Conservation (phyloP, 37 sponge, comb jelly and placozoan genomes). For the Halisarca cf. caerulea region DNA sequence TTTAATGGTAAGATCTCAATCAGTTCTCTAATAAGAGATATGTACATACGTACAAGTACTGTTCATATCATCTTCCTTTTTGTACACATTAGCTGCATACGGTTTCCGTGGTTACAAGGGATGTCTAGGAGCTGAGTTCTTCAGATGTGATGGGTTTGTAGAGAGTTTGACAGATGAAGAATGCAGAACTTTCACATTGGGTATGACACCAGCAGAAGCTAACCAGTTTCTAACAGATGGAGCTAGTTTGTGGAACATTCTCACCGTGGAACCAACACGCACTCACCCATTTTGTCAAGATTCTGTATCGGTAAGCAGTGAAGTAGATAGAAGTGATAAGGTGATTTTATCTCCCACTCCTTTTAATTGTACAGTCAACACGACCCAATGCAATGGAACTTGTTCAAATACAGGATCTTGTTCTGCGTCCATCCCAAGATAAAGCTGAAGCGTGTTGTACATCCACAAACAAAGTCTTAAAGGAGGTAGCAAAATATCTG, state of each 20-base stretch:
- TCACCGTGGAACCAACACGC: no score
- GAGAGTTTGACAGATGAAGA: background rate
- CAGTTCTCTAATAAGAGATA: background rate
- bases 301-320: background rate
- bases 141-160: background rate
- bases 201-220: background rate
- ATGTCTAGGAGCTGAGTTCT: conserved; percentile 14
- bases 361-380: background rate
- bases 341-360: no score
- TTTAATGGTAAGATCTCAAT: background rate
- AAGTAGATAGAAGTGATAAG: background rate
- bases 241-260: background rate
- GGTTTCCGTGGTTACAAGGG: conserved; percentile 13
- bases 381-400: background rate
- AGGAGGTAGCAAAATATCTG: no score
- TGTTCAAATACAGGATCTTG: background rate
- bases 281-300: background rate
- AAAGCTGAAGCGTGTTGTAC: background rate
- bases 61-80: no score
- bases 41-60: no score
- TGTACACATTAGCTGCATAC: background rate
- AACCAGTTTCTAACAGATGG: background rate
- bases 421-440: background rate
- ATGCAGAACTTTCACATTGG: background rate
- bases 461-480: background rate